Evolutionary conservation across 2,113 vertebrate genomes (phyloP).

Genomic region (Chlorodrepanis virens): DNA sequence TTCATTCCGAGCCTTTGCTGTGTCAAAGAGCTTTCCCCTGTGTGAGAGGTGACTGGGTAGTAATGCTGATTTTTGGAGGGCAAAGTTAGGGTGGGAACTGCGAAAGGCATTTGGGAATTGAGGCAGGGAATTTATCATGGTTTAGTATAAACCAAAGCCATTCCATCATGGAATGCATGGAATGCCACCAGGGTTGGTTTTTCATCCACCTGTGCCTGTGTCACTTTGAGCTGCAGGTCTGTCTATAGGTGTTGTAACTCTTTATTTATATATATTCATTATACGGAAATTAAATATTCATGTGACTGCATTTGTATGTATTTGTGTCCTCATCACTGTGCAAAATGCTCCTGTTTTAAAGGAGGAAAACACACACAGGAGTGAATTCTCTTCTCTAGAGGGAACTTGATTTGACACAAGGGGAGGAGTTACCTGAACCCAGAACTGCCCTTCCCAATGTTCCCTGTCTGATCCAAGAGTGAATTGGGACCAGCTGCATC

Average conservation of each 20-base stretch:
- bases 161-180: fast-evolving
- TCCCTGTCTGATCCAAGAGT: background rate
- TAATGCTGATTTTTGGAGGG: background rate
- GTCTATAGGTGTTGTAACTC: background rate
- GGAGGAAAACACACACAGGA: background rate
- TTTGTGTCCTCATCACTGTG: background rate
- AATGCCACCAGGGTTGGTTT: background rate
- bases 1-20: fast-evolving
- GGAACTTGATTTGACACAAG: background rate
- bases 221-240: background rate
- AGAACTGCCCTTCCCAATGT: background rate
- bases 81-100: background rate
- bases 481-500: background rate
- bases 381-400: background rate
- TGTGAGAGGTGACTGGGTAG: background rate
- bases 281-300: too few species aligned
- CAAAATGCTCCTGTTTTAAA: background rate
- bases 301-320: fast-evolving
- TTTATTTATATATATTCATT: background rate
- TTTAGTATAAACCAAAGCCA: background rate
- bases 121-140: background rate
- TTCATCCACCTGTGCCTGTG: background rate
- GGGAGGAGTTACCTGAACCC: background rate
- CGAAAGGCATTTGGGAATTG: background rate
- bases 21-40: background rate